These are phyloP conservation scores for Thamnophis elegans DNA, from an alignment of 2,797 vertebrate genomes.

Conservation along the genomic window DNA sequence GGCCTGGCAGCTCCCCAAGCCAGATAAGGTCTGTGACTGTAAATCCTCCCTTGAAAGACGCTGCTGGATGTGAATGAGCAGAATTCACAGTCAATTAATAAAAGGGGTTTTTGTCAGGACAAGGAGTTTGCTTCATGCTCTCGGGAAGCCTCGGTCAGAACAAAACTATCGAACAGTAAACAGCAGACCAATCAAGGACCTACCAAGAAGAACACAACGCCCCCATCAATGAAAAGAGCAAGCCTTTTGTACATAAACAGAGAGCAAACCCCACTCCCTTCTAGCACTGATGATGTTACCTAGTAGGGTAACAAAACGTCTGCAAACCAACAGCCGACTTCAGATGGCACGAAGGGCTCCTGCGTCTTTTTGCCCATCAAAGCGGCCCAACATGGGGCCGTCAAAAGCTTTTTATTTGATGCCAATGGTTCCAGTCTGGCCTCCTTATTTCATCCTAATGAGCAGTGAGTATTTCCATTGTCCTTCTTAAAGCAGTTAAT, in stretches of 20 bases:
- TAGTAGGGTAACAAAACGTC: neutral
- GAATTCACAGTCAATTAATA: too few species aligned
- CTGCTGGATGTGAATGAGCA: too few species aligned
- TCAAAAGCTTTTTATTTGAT: conserved; percentile 67
- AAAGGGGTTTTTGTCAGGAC: too few species aligned
- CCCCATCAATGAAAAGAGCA: neutral
- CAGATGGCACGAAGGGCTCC: neutral
- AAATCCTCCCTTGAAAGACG: too few species aligned
- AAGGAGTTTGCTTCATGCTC: too few species aligned
- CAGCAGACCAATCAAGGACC: too few species aligned
- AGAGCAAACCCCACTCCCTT: neutral
- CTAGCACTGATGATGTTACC: neutral
- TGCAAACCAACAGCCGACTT: neutral
- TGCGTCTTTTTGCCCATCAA: conserved; percentile 10
- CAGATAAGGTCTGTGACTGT: too few species aligned
- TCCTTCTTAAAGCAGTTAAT: conserved; percentile 74
- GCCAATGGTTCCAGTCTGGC: conserved; percentile 66
- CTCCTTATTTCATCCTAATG: conserved; percentile 72
- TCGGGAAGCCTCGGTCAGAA: too few species aligned
- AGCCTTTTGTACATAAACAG: neutral
- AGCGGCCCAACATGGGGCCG: conserved; percentile 51
- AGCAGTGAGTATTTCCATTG: conserved; percentile 65
- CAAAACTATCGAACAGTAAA: too few species aligned
- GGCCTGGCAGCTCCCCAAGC: too few species aligned
- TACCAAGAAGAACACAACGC: too few species aligned